These are phyloP conservation scores for Tauraco hartlaubi DNA, from an alignment of 2,797 vertebrate genomes.

Conservation along the genomic window DNA sequence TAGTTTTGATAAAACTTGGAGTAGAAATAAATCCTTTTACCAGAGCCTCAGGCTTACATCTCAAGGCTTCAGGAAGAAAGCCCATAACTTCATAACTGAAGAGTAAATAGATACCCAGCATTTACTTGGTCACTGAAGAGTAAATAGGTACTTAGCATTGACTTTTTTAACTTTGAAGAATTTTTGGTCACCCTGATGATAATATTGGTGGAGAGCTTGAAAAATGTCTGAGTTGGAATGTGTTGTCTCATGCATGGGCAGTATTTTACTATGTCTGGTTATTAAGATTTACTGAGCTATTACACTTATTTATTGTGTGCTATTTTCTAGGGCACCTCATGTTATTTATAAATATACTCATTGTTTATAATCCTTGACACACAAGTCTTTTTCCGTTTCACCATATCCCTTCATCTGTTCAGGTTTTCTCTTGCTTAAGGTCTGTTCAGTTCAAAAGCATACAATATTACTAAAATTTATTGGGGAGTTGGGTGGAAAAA, in stretches of 20 bases:
- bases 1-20: not conserved
- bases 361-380: not conserved
- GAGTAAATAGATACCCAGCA: not conserved
- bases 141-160: not conserved
- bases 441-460: not conserved
- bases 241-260: not conserved
- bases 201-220: not conserved
- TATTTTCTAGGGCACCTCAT: not conserved
- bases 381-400: not conserved
- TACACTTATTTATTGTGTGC: not conserved
- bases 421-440: not conserved
- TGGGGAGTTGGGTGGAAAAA: not conserved
- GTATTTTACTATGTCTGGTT: not conserved
- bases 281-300: not conserved
- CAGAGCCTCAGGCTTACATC: not conserved
- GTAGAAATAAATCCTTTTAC: not conserved
- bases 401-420: not conserved
- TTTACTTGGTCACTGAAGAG: not conserved
- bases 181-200: not conserved
- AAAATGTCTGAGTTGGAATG: not conserved
- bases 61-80: not conserved
- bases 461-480: not conserved
- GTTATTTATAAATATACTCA: not conserved
- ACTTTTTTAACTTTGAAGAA: not conserved
- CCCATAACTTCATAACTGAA: not conserved